Evolutionary conservation across 2,888 invertebrate genomes (phyloP).

Genomic region (Brassicogethes aeneus): DNA sequence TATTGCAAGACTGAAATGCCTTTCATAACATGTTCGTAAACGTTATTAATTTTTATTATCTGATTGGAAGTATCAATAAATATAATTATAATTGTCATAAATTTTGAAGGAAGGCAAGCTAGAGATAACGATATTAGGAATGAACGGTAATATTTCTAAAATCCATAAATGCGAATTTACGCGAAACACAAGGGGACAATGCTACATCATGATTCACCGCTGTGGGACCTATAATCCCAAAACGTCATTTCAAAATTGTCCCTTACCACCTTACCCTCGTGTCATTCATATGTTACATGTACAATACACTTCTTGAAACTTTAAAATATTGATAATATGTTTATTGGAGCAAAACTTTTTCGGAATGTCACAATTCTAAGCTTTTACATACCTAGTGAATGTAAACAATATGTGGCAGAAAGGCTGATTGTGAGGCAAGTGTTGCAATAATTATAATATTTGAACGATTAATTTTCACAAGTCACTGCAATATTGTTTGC

Average conservation of each 20-base stretch:
- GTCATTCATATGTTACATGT: not conserved
- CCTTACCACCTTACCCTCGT: not conserved
- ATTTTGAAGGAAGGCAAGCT: not conserved
- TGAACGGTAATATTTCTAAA: slow-evolving; percentile 21
- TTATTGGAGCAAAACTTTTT: too few species aligned
- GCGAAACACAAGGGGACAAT: slow-evolving; percentile 13
- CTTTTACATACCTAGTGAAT: too few species aligned
- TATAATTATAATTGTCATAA: slow-evolving; percentile 5
- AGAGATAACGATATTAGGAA: slow-evolving; percentile 15
- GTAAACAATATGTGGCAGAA: slow-evolving; percentile 3
- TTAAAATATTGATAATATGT: too few species aligned
- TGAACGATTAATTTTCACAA: slow-evolving; percentile 41
- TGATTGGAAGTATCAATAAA: slow-evolving; percentile 1
- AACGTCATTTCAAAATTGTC: slow-evolving; percentile 11
- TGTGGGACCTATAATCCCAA: slow-evolving; percentile 10
- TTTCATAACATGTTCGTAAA: too few species aligned
- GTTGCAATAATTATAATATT: slow-evolving; percentile 41
- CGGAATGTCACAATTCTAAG: too few species aligned
- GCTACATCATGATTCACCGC: slow-evolving; percentile 17
- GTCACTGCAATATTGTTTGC: slow-evolving; percentile 40
- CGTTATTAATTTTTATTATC: not conserved
- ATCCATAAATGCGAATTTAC: slow-evolving; percentile 21
- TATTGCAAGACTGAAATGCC: too few species aligned
- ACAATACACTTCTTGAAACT: not conserved
- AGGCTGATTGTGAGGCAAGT: slow-evolving; percentile 25